phyloP scores from a whole-genome alignment of 2,888 invertebrate species.

The Cotesia congregata region DNA sequence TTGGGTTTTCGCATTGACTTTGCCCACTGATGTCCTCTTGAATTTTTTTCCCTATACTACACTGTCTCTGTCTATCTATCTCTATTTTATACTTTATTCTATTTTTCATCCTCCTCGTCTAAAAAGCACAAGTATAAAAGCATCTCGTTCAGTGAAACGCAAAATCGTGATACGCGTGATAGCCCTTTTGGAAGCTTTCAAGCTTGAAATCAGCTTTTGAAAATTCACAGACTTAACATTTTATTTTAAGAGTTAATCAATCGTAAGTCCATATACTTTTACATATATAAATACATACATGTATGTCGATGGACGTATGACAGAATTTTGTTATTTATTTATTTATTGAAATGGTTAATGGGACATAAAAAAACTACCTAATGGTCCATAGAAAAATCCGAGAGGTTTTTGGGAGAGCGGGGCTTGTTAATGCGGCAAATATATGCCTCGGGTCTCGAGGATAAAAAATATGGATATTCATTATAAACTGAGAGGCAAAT shows the following conservation, averaged over 20 bases:
- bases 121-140: conserved; percentile 1
- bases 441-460: background rate
- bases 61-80: background rate
- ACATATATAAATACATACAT: background rate
- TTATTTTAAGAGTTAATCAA: background rate
- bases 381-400: background rate
- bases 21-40: background rate
- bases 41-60: background rate
- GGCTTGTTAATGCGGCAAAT: background rate
- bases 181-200: background rate
- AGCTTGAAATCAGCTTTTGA: background rate
- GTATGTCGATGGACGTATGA: background rate
- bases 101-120: background rate
- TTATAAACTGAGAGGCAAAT: too few relatives aligned
- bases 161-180: conserved; percentile 1
- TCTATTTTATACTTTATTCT: background rate
- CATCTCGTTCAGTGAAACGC: conserved; percentile 1
- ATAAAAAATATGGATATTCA: background rate
- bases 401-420: background rate
- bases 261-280: background rate
- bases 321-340: background rate
- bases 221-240: conserved; percentile 1
- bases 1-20: background rate
- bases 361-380: background rate
- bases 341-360: background rate